Evolutionary conservation across 2,113 vertebrate species (phyloP).

Genomic region (Neopipo cinnamomea): DNA sequence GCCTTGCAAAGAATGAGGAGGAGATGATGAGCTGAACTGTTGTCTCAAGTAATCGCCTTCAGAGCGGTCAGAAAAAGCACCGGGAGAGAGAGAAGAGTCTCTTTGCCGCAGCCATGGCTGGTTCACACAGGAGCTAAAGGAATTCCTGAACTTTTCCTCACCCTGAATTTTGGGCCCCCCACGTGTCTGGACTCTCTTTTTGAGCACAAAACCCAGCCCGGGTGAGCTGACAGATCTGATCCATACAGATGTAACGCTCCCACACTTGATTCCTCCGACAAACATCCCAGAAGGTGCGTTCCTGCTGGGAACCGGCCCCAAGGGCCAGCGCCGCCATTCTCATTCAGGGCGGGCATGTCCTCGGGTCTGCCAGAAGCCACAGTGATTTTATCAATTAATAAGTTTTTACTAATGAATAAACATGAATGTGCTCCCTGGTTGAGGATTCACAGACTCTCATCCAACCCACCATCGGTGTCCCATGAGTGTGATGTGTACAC

Average conservation of each 20-base stretch:
- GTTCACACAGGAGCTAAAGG: background rate
- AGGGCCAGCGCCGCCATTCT: background rate
- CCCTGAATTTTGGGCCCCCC: background rate
- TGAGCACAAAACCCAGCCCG: background rate
- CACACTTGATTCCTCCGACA: background rate
- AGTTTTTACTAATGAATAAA: background rate
- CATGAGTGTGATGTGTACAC: background rate
- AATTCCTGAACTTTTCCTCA: background rate
- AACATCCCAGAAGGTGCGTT: background rate
- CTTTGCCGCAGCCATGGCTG: background rate
- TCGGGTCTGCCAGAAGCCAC: background rate
- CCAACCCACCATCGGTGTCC: background rate
- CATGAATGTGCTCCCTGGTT: background rate
- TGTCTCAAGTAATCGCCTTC: background rate
- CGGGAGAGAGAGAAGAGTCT: background rate
- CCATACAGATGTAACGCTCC: accelerated
- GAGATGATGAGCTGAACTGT: background rate
- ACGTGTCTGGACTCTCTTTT: background rate
- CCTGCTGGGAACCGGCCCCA: background rate
- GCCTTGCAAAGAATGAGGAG: background rate
- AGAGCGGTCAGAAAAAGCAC: background rate
- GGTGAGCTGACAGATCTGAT: background rate
- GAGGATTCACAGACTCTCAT: background rate
- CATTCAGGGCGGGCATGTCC: background rate
- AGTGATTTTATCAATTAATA: background rate